Percentiles rank a stretch among this genome's conserved stretches.
Conservation (phyloP, 2,113 vertebrate genomes). For the Oncorhynchus clarkii region DNA sequence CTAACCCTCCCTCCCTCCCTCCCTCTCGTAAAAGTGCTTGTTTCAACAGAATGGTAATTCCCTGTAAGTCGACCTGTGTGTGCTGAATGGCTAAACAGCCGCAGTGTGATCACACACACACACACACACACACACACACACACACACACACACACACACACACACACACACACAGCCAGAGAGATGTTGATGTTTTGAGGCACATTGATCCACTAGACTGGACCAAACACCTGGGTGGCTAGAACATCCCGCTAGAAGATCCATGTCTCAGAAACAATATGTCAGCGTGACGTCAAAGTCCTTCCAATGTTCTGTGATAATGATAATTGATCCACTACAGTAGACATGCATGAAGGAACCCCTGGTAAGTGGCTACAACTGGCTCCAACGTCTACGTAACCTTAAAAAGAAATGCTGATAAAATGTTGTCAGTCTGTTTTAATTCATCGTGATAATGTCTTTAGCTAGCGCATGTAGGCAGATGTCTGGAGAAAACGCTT, state of each 20-base stretch:
- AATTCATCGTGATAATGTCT: neutral
- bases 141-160: no score
- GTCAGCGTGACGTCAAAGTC: neutral
- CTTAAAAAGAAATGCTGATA: neutral
- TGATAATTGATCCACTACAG: neutral
- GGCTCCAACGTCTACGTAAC: neutral
- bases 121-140: no score
- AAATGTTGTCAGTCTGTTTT: neutral
- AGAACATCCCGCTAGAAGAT: no score
- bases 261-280: neutral
- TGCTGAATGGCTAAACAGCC: conserved; percentile 6
- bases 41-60: conserved; percentile 23
- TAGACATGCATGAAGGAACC: neutral
- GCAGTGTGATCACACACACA: neutral
- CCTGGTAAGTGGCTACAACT: neutral
- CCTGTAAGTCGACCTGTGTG: neutral
- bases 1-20: no score
- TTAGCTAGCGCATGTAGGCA: neutral
- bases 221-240: neutral
- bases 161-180: neutral
- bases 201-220: neutral
- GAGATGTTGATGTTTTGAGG: neutral
- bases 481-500: neutral
- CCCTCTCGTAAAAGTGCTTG: conserved; percentile 18
- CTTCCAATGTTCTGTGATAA: neutral